Evolutionary conservation across 1,140 invertebrate species (phyloP).

Genomic region (Temnothorax longispinosus): DNA sequence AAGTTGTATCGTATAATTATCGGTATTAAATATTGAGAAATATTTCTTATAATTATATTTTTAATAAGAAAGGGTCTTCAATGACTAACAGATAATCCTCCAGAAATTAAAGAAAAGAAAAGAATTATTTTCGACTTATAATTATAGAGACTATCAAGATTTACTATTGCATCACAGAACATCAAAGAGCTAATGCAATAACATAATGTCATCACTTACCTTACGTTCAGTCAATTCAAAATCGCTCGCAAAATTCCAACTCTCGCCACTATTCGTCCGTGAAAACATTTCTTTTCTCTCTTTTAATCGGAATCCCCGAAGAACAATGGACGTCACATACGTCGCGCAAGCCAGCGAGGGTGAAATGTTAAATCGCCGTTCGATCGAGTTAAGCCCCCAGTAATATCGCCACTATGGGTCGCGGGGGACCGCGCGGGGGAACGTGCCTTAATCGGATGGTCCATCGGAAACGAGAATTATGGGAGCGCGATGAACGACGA

Average conservation of each 20-base stretch:
- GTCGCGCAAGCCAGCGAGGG: constrained; percentile 76
- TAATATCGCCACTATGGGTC: constrained; percentile 80
- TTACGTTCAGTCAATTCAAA: neutral
- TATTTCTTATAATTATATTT: neutral
- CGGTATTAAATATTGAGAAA: neutral
- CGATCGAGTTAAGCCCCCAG: constrained; percentile 81
- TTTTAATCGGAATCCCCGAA: constrained; percentile 75
- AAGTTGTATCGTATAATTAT: neutral
- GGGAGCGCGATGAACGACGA: constrained; percentile 12
- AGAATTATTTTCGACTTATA: neutral
- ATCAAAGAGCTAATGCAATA: neutral
- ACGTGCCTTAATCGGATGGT: constrained; percentile 52
- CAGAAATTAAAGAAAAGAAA: neutral
- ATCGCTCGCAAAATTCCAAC: constrained; percentile 8
- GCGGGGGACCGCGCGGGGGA: constrained; percentile 19
- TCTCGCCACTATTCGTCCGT: neutral
- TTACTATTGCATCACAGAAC: neutral
- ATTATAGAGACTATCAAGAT: neutral
- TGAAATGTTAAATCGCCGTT: constrained; percentile 81
- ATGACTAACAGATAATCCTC: neutral
- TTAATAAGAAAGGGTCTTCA: neutral
- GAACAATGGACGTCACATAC: constrained; percentile 82
- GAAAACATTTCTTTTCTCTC: constrained; percentile 34
- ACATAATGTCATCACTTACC: constrained; percentile 1
- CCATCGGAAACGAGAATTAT: constrained; percentile 61